Evolutionary conservation across 2,113 vertebrate species (phyloP), one percentile per base, ranked within the genome.

Genomic region (Solenodon paradoxus): DNA sequence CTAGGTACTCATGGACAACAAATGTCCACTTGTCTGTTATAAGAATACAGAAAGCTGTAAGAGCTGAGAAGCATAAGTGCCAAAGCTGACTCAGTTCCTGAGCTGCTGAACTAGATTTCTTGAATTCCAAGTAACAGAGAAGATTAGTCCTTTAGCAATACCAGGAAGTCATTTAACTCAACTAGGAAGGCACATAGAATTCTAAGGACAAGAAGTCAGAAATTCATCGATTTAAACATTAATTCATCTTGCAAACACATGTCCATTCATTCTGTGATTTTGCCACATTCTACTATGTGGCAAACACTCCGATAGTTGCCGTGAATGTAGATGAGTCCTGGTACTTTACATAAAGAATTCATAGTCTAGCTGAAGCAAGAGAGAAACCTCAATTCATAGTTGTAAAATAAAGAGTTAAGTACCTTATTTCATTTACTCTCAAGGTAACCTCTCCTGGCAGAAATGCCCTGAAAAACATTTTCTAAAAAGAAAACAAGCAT

Each of bases 381-480:
- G 2, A 78, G 22, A 53, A 71, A 55, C 1, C 55, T 69, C 49
- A 51, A 45, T 78, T 13, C 2, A 77, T 40, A 85, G 40, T 3
- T 81, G 49, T 3, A 57, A 66, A 17, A 85, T 16, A 80, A 42
- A 74, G 32, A 51, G 12, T 49, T 63, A 78, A 88, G 17, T 30
- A 49, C 5, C 78, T 10, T n/a, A 79, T 82, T 82, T 63, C n/a
- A 83, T 89, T 86, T 93, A 79, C 26, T 75, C 1, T 2, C 51
- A 83, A 69, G 72, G 49, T 47, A 40, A n/a, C 55, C 61, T 82
- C 81, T 85, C 86, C 63, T 79, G 68, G 26, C 53, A 89, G 49
- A 53, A 68, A 49, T 74, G 30, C 11, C 35, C 51, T 75, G 68
- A 91, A 79, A 95, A 88, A 30, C 2, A 72, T 77, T 96, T 94